Base-by-base conservation (phyloP, 2,113 vertebrate species). In the Corythaeola cristata region DNA sequence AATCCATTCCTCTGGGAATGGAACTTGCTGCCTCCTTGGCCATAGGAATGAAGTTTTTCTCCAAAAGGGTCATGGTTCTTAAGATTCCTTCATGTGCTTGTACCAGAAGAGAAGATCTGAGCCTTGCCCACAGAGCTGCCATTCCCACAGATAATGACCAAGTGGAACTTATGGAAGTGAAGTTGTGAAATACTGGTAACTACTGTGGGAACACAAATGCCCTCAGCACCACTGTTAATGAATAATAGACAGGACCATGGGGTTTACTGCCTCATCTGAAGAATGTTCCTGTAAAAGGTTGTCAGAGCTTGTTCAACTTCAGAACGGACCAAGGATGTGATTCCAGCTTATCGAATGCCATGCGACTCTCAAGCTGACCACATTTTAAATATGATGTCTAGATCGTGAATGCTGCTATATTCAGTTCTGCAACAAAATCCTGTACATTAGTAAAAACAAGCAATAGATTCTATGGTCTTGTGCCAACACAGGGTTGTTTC, bases 51-150 rank as follows among this genome's bases (percentile, higher is more conserved):
- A 84, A 10, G 4, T 9, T 88, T 78, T 90, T 41, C 12, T n/a
- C 35, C 37, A 67, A 63, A 71, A 28, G 3, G 5, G 11, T 67
- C 9, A 2, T 2, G 8, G 37, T 72, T 52, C 12, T 56, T 35
- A 33, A n/a, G 12, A 19, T 74, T 50, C 8, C 37, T 74, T 81
- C n/a, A 44, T 0, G 0, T 0, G 3, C 27, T 77, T 85, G 67
- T 77, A 45, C 11, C 13, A 37, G n/a, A 39, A 35, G 59, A 73
- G 44, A 59, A 49, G 59, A 78, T 64, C 23, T 73, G n/a, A 62
- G 11, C 6, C 11, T 76, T 60, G 19, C 15, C 18, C 28, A 41
- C 9, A 63, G 32, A 72, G 20, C 20, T 89, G n/a, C 27, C 5
- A 3, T 33, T 35, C 44, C 37, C 9, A 3, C 5, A 23, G n/a